These are phyloP conservation scores for Venustaconcha ellipsiformis DNA, from an alignment of 1,140 invertebrate genomes.

Conservation along the genomic window DNA sequence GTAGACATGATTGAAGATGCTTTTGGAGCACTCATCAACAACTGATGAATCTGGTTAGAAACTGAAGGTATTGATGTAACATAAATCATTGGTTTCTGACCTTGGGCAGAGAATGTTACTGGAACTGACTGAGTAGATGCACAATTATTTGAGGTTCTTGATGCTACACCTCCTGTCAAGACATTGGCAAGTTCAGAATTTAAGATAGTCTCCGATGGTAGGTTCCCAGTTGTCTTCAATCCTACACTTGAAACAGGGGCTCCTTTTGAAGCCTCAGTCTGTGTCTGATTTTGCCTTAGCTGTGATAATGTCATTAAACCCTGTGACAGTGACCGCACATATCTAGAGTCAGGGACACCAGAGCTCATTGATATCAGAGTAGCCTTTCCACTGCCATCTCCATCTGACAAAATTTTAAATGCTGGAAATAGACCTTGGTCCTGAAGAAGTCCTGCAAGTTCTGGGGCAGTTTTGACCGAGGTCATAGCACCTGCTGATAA, in stretches of 20 bases:
- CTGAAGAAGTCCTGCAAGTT: constrained; percentile 49
- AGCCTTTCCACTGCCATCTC: not conserved
- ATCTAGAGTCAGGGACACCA: too few relatives aligned
- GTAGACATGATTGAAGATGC: constrained; percentile 14
- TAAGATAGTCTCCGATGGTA: not conserved
- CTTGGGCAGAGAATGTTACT: too few relatives aligned
- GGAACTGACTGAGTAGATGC: too few relatives aligned
- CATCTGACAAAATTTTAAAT: constrained; percentile 19
- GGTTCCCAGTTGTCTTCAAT: too few relatives aligned
- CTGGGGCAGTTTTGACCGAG: constrained; percentile 43
- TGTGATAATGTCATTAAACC: too few relatives aligned
- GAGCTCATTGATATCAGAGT: too few relatives aligned
- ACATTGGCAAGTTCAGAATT: not conserved
- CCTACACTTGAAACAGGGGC: too few relatives aligned
- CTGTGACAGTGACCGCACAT: not conserved
- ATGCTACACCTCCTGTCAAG: not conserved
- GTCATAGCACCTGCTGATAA: not conserved
- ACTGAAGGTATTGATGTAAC: constrained; percentile 43
- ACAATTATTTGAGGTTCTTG: too few relatives aligned
- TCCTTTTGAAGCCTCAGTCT: too few relatives aligned
- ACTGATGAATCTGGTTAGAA: constrained; percentile 56
- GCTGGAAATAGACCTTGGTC: constrained; percentile 21
- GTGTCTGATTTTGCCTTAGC: too few relatives aligned
- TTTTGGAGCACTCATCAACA: constrained; percentile 38
- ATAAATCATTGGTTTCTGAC: constrained; percentile 36